Conservation (phyloP, 1,140 invertebrate species). For the Aphis gossypii region DNA sequence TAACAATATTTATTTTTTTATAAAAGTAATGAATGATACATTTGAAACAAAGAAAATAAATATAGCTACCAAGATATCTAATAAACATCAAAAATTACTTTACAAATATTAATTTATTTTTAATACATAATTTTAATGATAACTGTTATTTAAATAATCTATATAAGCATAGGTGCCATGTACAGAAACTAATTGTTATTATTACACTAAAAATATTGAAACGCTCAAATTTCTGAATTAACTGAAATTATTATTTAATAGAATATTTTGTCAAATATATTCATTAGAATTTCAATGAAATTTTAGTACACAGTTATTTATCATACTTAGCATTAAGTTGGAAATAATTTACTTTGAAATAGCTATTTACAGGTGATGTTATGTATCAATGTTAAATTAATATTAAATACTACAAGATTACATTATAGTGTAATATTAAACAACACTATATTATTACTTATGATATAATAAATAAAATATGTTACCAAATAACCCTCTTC, state of each 20-base stretch:
- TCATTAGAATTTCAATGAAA: neutral
- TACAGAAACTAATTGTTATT: neutral
- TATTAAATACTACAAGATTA: neutral
- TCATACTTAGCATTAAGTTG: neutral
- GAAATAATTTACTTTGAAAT: neutral
- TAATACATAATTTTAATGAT: neutral
- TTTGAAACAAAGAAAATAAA: neutral
- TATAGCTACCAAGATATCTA: neutral
- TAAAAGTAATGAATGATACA: neutral
- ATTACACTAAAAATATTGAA: neutral
- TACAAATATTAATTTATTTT: neutral
- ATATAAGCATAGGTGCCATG: neutral
- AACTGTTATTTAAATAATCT: neutral
- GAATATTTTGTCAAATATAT: neutral
- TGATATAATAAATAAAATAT: conserved; percentile 60
- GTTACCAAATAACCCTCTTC: conserved; percentile 89
- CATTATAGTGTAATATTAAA: neutral
- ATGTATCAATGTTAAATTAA: neutral
- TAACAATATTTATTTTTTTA: neutral
- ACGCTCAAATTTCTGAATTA: neutral
- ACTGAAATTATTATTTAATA: neutral
- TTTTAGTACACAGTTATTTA: no score
- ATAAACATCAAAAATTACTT: neutral
- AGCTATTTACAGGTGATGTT: neutral
- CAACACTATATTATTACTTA: neutral